These are phyloP conservation scores for Stegodyphus mimosarum DNA, from an alignment of 1,140 invertebrate genomes.

Conservation along the genomic window DNA sequence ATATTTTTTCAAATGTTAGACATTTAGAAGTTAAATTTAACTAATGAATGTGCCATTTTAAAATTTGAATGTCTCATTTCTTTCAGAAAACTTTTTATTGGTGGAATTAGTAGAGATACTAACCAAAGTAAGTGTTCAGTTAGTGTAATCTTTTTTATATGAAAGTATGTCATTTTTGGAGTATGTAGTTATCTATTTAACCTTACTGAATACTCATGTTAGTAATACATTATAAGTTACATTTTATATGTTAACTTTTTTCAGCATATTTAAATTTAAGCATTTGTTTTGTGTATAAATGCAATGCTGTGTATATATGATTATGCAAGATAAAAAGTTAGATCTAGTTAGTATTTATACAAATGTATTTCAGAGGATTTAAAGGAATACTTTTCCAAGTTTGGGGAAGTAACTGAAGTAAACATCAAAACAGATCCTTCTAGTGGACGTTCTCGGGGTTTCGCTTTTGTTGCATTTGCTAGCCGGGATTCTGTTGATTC, in stretches of 20 bases:
- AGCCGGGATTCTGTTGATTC: slow-evolving; percentile 89
- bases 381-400: slow-evolving; percentile 88
- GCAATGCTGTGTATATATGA: not conserved
- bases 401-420: slow-evolving; percentile 91
- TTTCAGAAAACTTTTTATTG: slow-evolving; percentile 62
- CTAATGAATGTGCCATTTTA: not conserved
- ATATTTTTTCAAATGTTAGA: too few relatives aligned
- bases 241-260: not conserved
- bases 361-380: slow-evolving; percentile 84
- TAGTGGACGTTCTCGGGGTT: slow-evolving; percentile 89
- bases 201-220: not conserved
- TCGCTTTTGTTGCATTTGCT: slow-evolving; percentile 95
- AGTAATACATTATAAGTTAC: not conserved
- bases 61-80: not conserved
- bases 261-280: not conserved
- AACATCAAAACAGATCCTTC: slow-evolving; percentile 93
- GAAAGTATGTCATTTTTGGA: not conserved
- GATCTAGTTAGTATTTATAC: not conserved
- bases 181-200: not conserved
- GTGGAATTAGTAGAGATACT: slow-evolving; percentile 61
- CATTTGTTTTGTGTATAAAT: not conserved
- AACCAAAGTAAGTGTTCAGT: slow-evolving; percentile 48
- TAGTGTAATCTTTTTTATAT: too few relatives aligned
- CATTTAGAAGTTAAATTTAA: not conserved
- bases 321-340: not conserved